Evolutionary conservation across 64 coral and sea anemone species (phyloP), one percentile per base, ranked within the genome.

Genomic region (Montipora cactus): DNA sequence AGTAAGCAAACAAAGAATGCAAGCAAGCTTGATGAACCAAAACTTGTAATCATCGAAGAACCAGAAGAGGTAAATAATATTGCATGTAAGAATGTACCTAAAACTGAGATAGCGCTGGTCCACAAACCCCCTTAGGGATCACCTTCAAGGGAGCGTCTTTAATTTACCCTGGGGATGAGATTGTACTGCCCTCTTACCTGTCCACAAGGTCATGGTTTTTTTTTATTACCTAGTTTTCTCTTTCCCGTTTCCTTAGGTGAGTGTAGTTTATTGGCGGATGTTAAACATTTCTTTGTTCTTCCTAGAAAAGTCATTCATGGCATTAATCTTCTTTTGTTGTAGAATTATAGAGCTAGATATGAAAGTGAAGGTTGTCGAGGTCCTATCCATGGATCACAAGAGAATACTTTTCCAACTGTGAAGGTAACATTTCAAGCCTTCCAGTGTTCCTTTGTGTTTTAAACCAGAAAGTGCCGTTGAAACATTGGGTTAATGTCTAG

Each of bases 291-390:
- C 28, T 18, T 49, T 51, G 0, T 22, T 18, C 20, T 2, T 14
- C 44, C 48, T 61, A 74, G 19, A 74, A 8, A 55, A 8, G 5
- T 70, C 5, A 55, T 55, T 10, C 52, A 55, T 55, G 52, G 52
- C 10, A 45, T 11, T 49, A 23, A 21, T 70, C 69, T 90, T 5
- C 50, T 76, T 49, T 49, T n/a, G 15, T 87, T 98, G 51, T 67
- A 99, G 98, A 99, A 99, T 76, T 99, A 99, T 67, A 81, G 98
- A 79, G 98, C 98, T 53, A 80, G 98, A 75, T 99, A 99, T 87
- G 98, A 99, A 81, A 99, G 98, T 99, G 98, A 99, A 96, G 98
- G 98, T 1, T 99, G 98, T 21, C 77, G 98, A 87, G 98, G 98
- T 71, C 98, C 98, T n/a, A 96, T 99, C 53, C 98, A 99, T 92